Base-by-base conservation (phyloP, 1,140 invertebrate species). In the Coenobita brevimanus region DNA sequence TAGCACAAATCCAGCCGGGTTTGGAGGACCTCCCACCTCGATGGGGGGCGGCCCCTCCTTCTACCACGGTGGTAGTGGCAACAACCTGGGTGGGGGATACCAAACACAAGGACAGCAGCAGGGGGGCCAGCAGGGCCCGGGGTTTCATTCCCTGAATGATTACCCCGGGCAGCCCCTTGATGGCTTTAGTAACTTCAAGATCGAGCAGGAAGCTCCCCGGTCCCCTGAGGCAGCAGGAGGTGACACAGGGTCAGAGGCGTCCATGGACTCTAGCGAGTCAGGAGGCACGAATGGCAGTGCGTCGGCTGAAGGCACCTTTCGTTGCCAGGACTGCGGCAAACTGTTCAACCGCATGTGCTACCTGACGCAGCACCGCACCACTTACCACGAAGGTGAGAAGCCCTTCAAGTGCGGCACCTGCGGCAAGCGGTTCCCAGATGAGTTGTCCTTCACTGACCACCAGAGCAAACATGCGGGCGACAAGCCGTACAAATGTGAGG, bases 401-500 rank as follows among this genome's bases (percentile, higher is more conserved):
- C 96, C 96, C 2, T 97, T 95, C 92, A 97, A 97, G 92, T 98
- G 97, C 91, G 93, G 94, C 80, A 94, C 95, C 78, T 97, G 97
- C 92, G 97, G 97, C 54, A 97, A 97, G 92, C 94, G 96, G 3
- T 97, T 97, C 93, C 94, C 94, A 2, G 93, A 94, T 88, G 94
- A 95, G 64, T 93, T 94, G 2, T 93, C 94, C 2, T 96, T 95
- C 91, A 94, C 94, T 33, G 95, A 95, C 81, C 97, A 97, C 91
- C 93, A 95, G 91, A 93, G 93, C 6, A 97, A 97, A 91, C 97
- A 97, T 92, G 95, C 95, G 21, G 95, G 96, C 33, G 95, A 97
- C 64, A 97, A 97, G 92, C 97, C 97, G 0, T 97, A 97, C 93
- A 96, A 97, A 93, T 98, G 97, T 92, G 95, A 95, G 46, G 93